Evolutionary conservation across 2,888 invertebrate species (phyloP).

Genomic region (Xylophagus ater): DNA sequence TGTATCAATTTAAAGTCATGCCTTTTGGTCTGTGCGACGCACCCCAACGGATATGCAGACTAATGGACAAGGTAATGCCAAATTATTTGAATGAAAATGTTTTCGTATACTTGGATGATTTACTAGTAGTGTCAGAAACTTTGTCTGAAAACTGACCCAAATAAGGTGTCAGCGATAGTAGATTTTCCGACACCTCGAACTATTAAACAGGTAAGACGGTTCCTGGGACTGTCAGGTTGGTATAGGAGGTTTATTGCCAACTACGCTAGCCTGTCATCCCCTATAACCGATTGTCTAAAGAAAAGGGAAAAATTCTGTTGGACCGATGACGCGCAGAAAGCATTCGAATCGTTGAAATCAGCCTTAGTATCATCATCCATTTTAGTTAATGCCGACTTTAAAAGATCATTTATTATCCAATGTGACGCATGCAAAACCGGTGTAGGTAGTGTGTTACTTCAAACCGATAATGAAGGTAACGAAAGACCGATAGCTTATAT

Average conservation of each 20-base stretch:
- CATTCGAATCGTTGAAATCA: conserved; percentile 1
- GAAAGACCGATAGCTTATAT: conserved; percentile 10
- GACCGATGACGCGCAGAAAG: not conserved
- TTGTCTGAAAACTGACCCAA: not conserved
- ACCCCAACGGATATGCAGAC: too few relatives aligned
- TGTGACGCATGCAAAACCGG: conserved; percentile 4
- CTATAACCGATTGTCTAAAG: conserved; percentile 1
- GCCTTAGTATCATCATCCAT: not conserved
- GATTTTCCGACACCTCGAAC: not conserved
- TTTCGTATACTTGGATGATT: too few relatives aligned
- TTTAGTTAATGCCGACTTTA: not conserved
- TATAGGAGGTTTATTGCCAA: not conserved
- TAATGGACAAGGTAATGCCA: too few relatives aligned
- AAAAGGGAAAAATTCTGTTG: not conserved
- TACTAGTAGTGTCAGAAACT: too few relatives aligned
- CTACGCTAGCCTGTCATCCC: not conserved
- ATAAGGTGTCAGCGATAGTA: not conserved
- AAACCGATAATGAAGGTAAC: not conserved
- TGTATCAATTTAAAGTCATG: too few relatives aligned
- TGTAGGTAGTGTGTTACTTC: conserved; percentile 1
- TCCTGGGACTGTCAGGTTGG: too few relatives aligned
- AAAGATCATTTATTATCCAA: not conserved
- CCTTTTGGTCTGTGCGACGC: too few relatives aligned
- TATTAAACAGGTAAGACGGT: too few relatives aligned
- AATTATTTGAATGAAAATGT: too few relatives aligned